Conservation (phyloP, 2,888 invertebrate species). For the Phymatocera aterrima region DNA sequence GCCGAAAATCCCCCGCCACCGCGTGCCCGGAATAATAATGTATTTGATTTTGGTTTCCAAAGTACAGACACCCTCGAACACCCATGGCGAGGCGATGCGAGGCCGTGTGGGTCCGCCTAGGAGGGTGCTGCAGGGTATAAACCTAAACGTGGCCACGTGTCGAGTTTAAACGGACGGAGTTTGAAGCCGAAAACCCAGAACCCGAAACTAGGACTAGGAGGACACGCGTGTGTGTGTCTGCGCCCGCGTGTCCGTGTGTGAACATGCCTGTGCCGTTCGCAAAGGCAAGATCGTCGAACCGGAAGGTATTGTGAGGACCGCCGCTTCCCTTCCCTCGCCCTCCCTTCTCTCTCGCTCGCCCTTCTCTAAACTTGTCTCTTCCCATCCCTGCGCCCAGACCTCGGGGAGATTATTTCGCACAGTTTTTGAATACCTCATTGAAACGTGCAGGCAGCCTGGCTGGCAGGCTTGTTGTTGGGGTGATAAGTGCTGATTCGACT, state of each 20-base stretch:
- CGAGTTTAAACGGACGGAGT: slow-evolving; percentile 68
- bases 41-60: slow-evolving; percentile 72
- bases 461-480: too few relatives aligned
- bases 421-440: slow-evolving; percentile 70
- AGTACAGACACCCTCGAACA: slow-evolving; percentile 60
- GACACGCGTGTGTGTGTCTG: not conserved
- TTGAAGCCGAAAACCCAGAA: slow-evolving; percentile 35
- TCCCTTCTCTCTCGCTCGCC: slow-evolving; percentile 53
- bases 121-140: slow-evolving; percentile 39
- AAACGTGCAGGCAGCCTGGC: slow-evolving; percentile 65
- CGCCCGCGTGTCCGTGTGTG: slow-evolving; percentile 19
- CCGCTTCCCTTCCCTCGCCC: slow-evolving; percentile 53
- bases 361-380: slow-evolving; percentile 51
- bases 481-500: slow-evolving; percentile 70
- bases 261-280: not conserved
- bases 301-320: slow-evolving; percentile 66
- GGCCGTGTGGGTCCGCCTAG: not conserved
- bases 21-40: slow-evolving; percentile 59
- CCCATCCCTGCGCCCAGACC: slow-evolving; percentile 39
- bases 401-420: slow-evolving; percentile 66
- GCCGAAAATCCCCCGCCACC: slow-evolving; percentile 35
- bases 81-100: not conserved
- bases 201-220: not conserved
- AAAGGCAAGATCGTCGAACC: slow-evolving; percentile 65
- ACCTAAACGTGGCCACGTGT: slow-evolving; percentile 71